Evolutionary conservation across 2,888 invertebrate species (phyloP).

Genomic region (Epinotia demarniana): DNA sequence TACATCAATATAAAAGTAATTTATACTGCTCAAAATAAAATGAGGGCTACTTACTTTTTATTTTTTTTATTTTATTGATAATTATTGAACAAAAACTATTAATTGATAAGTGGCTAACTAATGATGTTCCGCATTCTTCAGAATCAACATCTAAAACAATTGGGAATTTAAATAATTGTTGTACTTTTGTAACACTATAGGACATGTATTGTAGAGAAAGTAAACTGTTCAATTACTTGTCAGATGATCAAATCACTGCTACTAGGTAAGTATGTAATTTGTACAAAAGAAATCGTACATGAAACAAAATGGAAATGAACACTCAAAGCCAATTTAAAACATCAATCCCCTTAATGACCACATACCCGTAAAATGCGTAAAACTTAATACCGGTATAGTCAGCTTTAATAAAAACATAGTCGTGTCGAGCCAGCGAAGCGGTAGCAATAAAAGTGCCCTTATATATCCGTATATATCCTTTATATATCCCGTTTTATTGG

Average conservation of each 20-base stretch:
- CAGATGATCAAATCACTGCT: neutral
- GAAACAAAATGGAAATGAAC: conserved; percentile 2
- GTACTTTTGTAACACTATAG: too few relatives aligned
- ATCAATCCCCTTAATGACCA: conserved; percentile 21
- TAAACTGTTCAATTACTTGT: neutral
- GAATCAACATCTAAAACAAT: too few relatives aligned
- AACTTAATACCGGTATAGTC: conserved; percentile 39
- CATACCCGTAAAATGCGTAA: conserved; percentile 32
- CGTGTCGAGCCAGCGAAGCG: conserved; percentile 51
- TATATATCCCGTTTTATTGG: conserved; percentile 47
- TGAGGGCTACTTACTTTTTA: too few relatives aligned
- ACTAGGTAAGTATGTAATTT: too few relatives aligned
- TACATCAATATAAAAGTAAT: neutral
- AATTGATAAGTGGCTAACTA: too few relatives aligned
- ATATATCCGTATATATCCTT: conserved; percentile 25
- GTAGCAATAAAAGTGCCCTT: conserved; percentile 58
- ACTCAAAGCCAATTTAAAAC: conserved; percentile 18
- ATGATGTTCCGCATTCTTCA: too few relatives aligned
- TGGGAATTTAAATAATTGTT: too few relatives aligned
- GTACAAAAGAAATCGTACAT: neutral
- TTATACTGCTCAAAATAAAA: too few relatives aligned
- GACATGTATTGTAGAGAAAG: too few relatives aligned
- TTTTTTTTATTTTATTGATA: too few relatives aligned
- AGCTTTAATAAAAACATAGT: conserved; percentile 55
- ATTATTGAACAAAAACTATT: too few relatives aligned